Conservation (phyloP, 2,888 invertebrate species). For the Perithous albicinctus region DNA sequence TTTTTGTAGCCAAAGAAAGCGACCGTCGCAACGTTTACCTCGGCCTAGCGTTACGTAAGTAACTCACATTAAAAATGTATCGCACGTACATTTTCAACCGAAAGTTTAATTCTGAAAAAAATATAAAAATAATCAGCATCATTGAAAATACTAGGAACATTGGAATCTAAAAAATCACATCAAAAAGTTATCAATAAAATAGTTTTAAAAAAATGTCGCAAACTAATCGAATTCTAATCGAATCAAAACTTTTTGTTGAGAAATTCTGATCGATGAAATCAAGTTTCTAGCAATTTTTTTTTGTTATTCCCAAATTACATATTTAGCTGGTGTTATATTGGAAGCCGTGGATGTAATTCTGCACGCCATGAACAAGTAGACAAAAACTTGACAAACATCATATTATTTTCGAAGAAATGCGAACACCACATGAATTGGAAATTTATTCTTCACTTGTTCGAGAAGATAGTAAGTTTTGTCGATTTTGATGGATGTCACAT, state of each 20-base stretch:
- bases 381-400: neutral
- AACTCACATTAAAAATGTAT: neutral
- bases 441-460: conserved; percentile 41
- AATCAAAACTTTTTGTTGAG: too few species aligned
- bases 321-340: conserved; percentile 46
- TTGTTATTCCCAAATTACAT: neutral
- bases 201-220: too few species aligned
- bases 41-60: conserved; percentile 59
- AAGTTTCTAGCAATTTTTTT: neutral
- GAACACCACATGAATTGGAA: neutral
- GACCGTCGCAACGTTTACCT: conserved; percentile 44
- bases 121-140: too few species aligned
- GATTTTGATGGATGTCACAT: neutral
- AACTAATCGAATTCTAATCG: too few species aligned
- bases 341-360: conserved; percentile 53
- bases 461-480: neutral
- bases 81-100: too few species aligned
- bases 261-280: neutral
- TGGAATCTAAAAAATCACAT: too few species aligned
- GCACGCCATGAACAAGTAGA: conserved; percentile 51
- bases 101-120: too few species aligned
- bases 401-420: conserved; percentile 18
- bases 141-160: too few species aligned
- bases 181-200: too few species aligned
- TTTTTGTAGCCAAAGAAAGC: conserved; percentile 30